These are phyloP conservation scores for Spondyliosoma cantharus DNA, from an alignment of 2,797 vertebrate genomes.

Conservation along the genomic window DNA sequence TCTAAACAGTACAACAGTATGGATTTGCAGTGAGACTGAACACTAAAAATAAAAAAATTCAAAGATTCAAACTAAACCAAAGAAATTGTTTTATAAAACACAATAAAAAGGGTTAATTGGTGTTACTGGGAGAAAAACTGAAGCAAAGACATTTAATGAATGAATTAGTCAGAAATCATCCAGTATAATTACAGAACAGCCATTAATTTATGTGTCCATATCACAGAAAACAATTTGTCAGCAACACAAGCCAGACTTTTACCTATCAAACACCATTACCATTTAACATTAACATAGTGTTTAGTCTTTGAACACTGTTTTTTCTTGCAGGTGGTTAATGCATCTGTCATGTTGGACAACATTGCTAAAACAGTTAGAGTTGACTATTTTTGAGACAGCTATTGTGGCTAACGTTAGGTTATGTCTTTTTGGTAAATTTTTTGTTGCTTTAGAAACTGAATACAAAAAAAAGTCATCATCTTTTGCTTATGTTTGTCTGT, in stretches of 20 bases:
- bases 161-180: background rate
- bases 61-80: background rate
- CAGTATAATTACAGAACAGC: background rate
- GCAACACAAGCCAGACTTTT: background rate
- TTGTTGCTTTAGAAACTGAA: background rate
- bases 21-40: background rate
- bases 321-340: background rate
- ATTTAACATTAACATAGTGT: background rate
- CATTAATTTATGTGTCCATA: conserved; percentile 8
- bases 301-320: background rate
- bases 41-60: background rate
- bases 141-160: background rate
- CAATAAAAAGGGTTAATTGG: background rate
- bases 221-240: background rate
- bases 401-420: background rate
- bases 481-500: background rate
- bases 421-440: background rate
- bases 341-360: background rate
- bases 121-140: background rate
- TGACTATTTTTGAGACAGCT: background rate
- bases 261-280: background rate
- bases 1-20: conserved; percentile 5
- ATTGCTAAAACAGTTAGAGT: background rate
- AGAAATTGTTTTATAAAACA: background rate
- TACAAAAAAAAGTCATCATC: background rate